phyloP scores from a whole-genome alignment of 23 tunicate species.

The Aplidium turbinatum region DNA sequence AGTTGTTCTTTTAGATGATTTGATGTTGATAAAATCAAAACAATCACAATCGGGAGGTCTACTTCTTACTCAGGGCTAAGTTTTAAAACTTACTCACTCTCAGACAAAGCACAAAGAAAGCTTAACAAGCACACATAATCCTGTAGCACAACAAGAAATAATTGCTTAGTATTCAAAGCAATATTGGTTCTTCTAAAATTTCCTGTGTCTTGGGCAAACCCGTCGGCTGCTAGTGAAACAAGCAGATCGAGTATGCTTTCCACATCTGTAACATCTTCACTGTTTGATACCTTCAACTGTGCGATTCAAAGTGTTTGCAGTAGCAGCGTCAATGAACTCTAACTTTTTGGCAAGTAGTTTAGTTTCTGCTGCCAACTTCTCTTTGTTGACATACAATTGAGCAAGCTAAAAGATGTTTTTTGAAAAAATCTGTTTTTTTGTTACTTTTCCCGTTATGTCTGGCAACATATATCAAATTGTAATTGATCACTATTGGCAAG shows the following conservation, averaged over 20 bases:
- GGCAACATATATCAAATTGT: not conserved
- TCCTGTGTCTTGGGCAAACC: slow-evolving; percentile 11
- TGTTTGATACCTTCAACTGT: not conserved
- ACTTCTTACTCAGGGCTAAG: not conserved
- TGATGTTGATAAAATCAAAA: not conserved
- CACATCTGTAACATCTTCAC: not conserved
- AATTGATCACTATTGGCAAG: too few species aligned
- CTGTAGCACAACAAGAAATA: slow-evolving; percentile 1
- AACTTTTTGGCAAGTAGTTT: not conserved
- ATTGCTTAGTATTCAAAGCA: not conserved
- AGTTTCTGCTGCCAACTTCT: not conserved
- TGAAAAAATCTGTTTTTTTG: not conserved
- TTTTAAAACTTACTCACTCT: slow-evolving; percentile 5
- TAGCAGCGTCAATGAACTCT: not conserved
- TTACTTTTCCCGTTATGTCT: not conserved
- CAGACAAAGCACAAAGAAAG: not conserved
- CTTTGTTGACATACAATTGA: not conserved
- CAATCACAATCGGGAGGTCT: not conserved
- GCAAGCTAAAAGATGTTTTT: not conserved
- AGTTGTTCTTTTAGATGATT: slow-evolving; percentile 1
- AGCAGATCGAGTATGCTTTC: slow-evolving; percentile 2
- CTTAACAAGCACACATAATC: slow-evolving; percentile 12
- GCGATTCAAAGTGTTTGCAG: not conserved
- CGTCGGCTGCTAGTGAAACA: not conserved
- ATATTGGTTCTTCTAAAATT: not conserved